Base-by-base conservation (phyloP, 2,113 vertebrate genomes). In the Channa maculata region DNA sequence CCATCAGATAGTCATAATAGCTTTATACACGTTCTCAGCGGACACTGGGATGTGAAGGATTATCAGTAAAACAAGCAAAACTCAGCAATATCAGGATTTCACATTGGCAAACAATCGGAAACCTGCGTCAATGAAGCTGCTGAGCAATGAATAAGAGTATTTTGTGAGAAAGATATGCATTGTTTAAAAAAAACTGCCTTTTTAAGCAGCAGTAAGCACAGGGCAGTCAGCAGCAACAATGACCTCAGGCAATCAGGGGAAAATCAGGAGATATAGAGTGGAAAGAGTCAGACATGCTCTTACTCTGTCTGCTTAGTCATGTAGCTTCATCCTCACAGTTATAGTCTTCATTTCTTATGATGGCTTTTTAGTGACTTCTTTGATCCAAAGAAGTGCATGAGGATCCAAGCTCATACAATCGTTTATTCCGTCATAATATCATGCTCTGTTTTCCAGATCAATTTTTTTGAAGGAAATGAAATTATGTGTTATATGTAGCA, bases 201-300 rank as follows among this genome's bases (percentile, higher is more conserved):
- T 70, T 77, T 75, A 86, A 84, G 84, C 84, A 84, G 68, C 59
- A 24, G 64, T 8, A 13, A 82, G 71, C 66, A 10, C 8, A 53
- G 64, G n/a, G 11, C 38, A 65, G 84, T 89, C 89, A 88, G 90
- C 86, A 89, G 66, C 71, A 48, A 12, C 71, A 39, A 66, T 39
- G 84, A 88, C 89, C 85, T 79, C 46, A 10, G 54, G 62, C 69
- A 53, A 65, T 62, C 76, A 69, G 74, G 53, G 83, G 76, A 69
- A 64, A 6, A 45, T 1, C 64, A 45, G 58, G 73, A 82, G 74
- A 85, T 69, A 71, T 34, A n/a, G 69, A 77, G 68, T 15, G 34
- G 68, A 71, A 52, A 57, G 61, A 43, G 38, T 6, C 60, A 71
- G 57, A 74, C 65, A 37, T 34, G 46, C 15, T 58, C 44, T 46